A percentile compares a stretch with the other conserved stretches of the same genome.
phyloP scores from a whole-genome alignment of 2,113 vertebrate genomes.

The Pionites leucogaster region DNA sequence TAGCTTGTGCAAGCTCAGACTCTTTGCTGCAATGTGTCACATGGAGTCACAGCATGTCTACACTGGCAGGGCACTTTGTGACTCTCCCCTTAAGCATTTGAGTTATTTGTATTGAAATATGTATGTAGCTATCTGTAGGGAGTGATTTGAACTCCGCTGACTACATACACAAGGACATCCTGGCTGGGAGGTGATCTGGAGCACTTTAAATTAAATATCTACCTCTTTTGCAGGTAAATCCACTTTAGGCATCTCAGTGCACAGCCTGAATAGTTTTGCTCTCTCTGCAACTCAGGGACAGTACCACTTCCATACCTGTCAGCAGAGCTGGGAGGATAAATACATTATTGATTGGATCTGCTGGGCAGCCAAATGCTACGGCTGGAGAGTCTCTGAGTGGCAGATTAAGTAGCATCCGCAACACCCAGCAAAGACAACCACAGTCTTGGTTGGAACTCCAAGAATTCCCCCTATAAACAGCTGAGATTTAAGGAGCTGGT shows the following conservation, averaged over 20 bases:
- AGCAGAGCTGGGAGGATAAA: conserved; percentile 21
- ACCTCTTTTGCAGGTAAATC: background rate
- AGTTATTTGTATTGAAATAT: background rate
- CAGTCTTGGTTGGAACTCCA: background rate
- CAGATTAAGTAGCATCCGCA: background rate
- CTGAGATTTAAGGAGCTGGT: background rate
- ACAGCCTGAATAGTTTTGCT: background rate
- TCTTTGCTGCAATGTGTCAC: background rate
- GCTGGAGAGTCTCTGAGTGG: background rate
- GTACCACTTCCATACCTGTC: background rate
- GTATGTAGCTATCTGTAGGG: background rate
- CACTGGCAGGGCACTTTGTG: background rate
- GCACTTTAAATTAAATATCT: background rate
- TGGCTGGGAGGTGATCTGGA: background rate
- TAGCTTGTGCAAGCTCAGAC: background rate
- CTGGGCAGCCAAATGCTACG: background rate
- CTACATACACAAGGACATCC: background rate
- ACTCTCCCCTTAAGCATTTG: background rate
- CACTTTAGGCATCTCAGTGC: background rate
- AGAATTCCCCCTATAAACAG: background rate
- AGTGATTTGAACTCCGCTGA: background rate
- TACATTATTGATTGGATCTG: background rate
- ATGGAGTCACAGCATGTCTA: background rate
- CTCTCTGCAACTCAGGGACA: background rate
- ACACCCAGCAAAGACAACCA: background rate